A percentile compares a stretch with the other conserved stretches of the same genome.
phyloP scores from a whole-genome alignment of 1,140 invertebrate species.

The Lutraria rhynchaena region DNA sequence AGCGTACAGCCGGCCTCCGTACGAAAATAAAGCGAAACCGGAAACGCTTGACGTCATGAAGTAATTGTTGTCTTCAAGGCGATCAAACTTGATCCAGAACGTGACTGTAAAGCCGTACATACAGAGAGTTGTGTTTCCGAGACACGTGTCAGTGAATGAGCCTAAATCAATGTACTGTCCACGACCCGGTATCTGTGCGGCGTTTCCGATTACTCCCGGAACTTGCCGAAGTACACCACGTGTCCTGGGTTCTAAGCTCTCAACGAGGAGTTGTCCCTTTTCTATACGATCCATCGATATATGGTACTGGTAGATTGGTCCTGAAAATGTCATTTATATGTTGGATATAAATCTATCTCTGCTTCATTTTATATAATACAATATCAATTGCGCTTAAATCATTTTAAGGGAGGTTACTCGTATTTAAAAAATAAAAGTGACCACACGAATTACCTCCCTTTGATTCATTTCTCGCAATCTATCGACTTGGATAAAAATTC shows the following conservation, averaged over 20 bases:
- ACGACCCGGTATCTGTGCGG: constrained; percentile 67
- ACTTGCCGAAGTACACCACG: constrained; percentile 64
- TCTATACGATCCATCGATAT: constrained; percentile 72
- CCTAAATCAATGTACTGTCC: constrained; percentile 75
- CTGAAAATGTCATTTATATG: constrained; percentile 63
- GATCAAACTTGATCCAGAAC: constrained; percentile 75
- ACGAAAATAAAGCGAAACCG: constrained; percentile 72
- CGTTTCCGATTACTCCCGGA: constrained; percentile 72
- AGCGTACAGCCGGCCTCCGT: constrained; percentile 67
- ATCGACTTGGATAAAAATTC: no score
- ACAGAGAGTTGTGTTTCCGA: constrained; percentile 74
- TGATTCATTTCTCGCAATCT: no score
- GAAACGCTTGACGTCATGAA: constrained; percentile 59
- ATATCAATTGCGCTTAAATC: no score
- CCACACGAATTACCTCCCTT: no score
- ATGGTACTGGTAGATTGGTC: constrained; percentile 76
- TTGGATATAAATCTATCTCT: no score
- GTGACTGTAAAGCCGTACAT: constrained; percentile 77
- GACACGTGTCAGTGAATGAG: constrained; percentile 69
- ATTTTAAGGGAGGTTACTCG: no score
- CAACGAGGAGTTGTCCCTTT: constrained; percentile 61
- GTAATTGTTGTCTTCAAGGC: constrained; percentile 62
- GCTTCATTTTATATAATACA: no score
- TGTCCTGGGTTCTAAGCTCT: constrained; percentile 62
- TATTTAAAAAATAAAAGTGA: no score